Base-by-base conservation (phyloP, 2,113 vertebrate genomes). In the Phoenicopterus ruber region DNA sequence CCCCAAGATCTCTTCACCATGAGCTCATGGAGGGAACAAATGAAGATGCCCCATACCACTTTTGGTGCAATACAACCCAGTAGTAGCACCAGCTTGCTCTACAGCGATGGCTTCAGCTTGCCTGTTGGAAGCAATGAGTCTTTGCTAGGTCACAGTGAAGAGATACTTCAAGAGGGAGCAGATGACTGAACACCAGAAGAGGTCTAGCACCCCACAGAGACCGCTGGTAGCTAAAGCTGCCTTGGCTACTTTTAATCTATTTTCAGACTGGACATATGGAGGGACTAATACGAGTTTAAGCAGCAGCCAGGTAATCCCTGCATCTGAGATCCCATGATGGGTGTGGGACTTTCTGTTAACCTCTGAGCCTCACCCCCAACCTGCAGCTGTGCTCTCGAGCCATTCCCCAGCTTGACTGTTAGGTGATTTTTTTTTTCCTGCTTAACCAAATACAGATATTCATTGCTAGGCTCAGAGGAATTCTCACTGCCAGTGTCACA, bases 21-120 rank as follows among this genome's bases (percentile, higher is more conserved):
- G 6, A 29, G 24, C 42, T 81, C 13, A 7, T 28, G 13, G 44
- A 62, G 15, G 28, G 8, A 22, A 34, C 12, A 55, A 46, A 47
- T 4, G 22, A 63, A 91, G 26, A 7, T 7, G 44, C 18, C 42
- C 15, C 0, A 0, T 4, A 26, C 3, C 21, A 50, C 10, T 74
- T 82, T 5, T 9, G 31, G 59, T 44, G 19, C 6, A 9, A 6
- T 4, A 80, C 8, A 32, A n/a, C 21, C 25, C 59, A 10, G 13
- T 0, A 24, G 26, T 1, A 61, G 36, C 55, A 76, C 26, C 32
- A 29, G 32, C 28, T 18, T 21, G 42, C 36, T 52, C 79, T 40
- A 10, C 44, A 42, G 44, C 0, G 2, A 54, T 11, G 38, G 50
- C 25, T 69, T 47, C 40, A 36, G 20, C 8, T 2, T 11, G 59